phyloP scores from a whole-genome alignment of 2,888 invertebrate species.

The Lagria hirta region DNA sequence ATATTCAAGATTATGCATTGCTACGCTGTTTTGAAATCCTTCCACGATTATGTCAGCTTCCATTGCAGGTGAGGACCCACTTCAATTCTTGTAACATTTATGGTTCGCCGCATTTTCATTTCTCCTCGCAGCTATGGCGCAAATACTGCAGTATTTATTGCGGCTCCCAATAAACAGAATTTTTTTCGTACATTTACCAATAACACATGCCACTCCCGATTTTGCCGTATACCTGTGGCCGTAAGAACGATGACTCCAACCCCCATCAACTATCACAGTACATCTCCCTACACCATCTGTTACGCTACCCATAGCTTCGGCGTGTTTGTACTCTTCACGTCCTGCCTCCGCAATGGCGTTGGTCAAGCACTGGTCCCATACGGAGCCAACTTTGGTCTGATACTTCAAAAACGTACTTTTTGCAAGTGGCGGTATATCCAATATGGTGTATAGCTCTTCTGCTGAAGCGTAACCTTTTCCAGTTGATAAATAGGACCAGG shows the following conservation, averaged over 20 bases:
- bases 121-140: conserved; percentile 20
- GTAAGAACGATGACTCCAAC: conserved; percentile 27
- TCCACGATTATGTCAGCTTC: conserved; percentile 29
- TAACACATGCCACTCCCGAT: conserved; percentile 27
- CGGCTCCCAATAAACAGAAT: conserved; percentile 26
- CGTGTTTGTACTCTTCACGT: too few relatives aligned
- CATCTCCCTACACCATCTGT: too few relatives aligned
- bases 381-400: too few relatives aligned
- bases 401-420: too few relatives aligned
- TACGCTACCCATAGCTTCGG: too few relatives aligned
- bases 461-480: too few relatives aligned
- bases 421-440: too few relatives aligned
- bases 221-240: conserved; percentile 23
- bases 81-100: conserved; percentile 31
- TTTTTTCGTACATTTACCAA: conserved; percentile 23
- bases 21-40: too few relatives aligned
- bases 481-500: too few relatives aligned
- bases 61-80: conserved; percentile 25
- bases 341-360: too few relatives aligned
- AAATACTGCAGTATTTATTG: conserved; percentile 31
- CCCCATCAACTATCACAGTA: conserved; percentile 23
- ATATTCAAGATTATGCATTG: conserved; percentile 25
- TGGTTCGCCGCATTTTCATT: conserved; percentile 12
- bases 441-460: too few relatives aligned
- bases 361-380: too few relatives aligned